Percentiles rank a stretch among this genome's conserved stretches.
Evolutionary conservation across 1,140 invertebrate species (phyloP).

Genomic region (Chrysopa pallens): DNA sequence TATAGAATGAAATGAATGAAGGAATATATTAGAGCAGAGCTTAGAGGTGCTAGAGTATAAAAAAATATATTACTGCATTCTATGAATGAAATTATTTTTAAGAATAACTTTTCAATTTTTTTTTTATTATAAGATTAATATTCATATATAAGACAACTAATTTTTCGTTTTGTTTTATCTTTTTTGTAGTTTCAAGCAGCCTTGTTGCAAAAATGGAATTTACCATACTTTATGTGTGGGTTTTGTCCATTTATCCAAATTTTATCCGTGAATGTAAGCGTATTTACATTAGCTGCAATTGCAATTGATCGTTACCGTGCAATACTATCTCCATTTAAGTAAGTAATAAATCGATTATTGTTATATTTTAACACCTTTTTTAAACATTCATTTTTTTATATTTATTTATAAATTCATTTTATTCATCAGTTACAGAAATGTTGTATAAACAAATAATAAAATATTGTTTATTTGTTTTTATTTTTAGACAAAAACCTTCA

Average conservation of each 20-base stretch:
- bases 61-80: too few species aligned
- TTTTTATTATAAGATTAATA: too few species aligned
- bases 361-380: neutral
- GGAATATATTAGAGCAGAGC: too few species aligned
- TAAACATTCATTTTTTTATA: neutral
- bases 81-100: too few species aligned
- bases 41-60: too few species aligned
- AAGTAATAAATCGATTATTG: slow-evolving; percentile 8
- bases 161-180: slow-evolving; percentile 2
- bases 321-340: slow-evolving; percentile 50
- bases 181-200: slow-evolving; percentile 58
- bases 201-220: slow-evolving; percentile 57
- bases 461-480: too few species aligned
- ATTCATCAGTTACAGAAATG: too few species aligned
- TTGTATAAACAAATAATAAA: neutral
- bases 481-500: slow-evolving; percentile 42
- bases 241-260: slow-evolving; percentile 66
- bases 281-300: slow-evolving; percentile 67
- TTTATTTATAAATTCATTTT: neutral
- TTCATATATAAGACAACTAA: slow-evolving; percentile 1
- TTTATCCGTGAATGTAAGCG: slow-evolving; percentile 60
- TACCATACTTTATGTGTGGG: slow-evolving; percentile 68
- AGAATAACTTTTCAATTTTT: too few species aligned
- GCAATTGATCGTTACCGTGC: slow-evolving; percentile 57
- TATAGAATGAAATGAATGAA: too few species aligned